Evolutionary conservation across 1,140 invertebrate species (phyloP).

Genomic region (Atta texana): DNA sequence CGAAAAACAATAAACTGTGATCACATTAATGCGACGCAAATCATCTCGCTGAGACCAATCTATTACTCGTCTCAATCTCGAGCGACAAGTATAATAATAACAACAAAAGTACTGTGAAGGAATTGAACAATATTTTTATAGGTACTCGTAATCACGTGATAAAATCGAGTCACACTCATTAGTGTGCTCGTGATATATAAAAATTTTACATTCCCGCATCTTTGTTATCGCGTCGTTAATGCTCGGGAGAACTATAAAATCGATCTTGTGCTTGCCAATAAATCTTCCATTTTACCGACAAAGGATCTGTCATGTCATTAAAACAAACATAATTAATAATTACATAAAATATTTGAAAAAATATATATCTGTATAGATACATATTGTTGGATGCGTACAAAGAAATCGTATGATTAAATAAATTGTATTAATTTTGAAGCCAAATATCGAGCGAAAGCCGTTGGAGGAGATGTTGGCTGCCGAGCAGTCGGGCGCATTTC

Average conservation of each 20-base stretch:
- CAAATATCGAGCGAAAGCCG: constrained; percentile 91
- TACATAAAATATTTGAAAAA: constrained; percentile 20
- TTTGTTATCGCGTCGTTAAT: constrained; percentile 22
- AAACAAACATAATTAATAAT: constrained; percentile 15
- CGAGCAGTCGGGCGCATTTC: constrained; percentile 87
- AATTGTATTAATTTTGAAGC: constrained; percentile 83
- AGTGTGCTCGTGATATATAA: neutral
- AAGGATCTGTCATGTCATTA: neutral
- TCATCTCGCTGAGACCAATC: neutral
- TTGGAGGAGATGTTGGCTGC: constrained; percentile 91
- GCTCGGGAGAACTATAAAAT: constrained; percentile 1
- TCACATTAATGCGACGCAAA: constrained; percentile 30
- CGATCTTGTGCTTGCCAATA: neutral
- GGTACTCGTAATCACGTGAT: constrained; percentile 17
- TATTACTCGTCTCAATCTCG: constrained; percentile 11
- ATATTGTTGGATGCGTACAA: neutral
- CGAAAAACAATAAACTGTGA: constrained; percentile 22
- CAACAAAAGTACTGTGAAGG: neutral
- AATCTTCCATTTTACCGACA: constrained; percentile 9
- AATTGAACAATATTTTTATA: constrained; percentile 42
- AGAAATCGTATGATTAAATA: neutral
- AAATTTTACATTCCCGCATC: neutral
- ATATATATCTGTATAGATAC: neutral
- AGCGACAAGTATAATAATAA: neutral
- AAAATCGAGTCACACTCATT: constrained; percentile 2